Evolutionary conservation across 2,888 invertebrate genomes (phyloP), one percentile per base, ranked within the genome.

Genomic region (Zhuqinia jingwanae): DNA sequence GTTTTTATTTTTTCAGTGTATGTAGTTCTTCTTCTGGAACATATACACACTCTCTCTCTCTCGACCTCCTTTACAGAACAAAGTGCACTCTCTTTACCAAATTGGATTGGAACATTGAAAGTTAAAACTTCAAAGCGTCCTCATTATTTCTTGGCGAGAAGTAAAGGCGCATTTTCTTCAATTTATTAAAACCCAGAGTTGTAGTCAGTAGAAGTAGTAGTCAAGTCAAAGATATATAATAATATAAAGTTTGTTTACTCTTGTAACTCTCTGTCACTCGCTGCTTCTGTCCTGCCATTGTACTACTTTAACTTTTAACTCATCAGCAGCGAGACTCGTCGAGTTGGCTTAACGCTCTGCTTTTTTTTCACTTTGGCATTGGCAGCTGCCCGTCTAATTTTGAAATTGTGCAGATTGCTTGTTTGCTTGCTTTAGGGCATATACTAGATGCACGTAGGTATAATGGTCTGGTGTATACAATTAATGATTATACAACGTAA

Each of bases 321-420:
- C 47, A 15, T n/a, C 47, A 15, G 47, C 47, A 15, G 15, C 47
- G 47, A 15, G 47, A 11, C n/a, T 47, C n/a, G n/a, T n/a, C n/a
- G 15, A 11, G 11, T 53, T 53, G 53, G 17, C 53, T 65, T 65
- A 3, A 27, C 30, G 30, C 42, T 42, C 17, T 65, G 8, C 58
- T 13, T 27, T 60, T 36, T 20, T 30, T 30, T 13, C 22, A 2
- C 47, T 10, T 68, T 45, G 45, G 17, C 47, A 42, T 60, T 75
- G 82, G 63, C 75, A 82, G 75, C 75, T 63, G 25, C 50, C 50
- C 47, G n/a, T 73, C 50, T 25, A 58, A 45, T 42, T 75, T 82
- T 82, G 82, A 82, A 63, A 75, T 47, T 82, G 50, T 63, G 63
- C 82, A 82, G 82, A 82, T 82, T 82, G 82, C 82, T 27, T 47